Percentiles rank a stretch among this genome's conserved stretches.
Conservation (phyloP, 2,888 invertebrate species). For the Drosophila prolongata region DNA sequence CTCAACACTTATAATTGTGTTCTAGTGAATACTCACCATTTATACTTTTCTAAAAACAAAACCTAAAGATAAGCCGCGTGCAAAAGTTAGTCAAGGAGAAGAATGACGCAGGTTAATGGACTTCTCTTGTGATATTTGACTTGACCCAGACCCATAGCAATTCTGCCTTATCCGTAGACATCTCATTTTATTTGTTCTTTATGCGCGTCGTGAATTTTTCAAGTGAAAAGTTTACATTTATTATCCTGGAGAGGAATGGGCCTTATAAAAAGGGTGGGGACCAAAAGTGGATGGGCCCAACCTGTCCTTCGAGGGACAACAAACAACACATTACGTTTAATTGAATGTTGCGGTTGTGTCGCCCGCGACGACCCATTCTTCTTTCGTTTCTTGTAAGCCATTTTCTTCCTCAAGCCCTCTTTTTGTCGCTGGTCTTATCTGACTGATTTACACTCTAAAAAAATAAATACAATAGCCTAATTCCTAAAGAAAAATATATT, state of each 20-base stretch:
- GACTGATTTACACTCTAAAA: conserved; percentile 3
- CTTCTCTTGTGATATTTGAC: conserved; percentile 78
- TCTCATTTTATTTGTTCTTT: conserved; percentile 66
- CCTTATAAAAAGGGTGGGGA: not conserved
- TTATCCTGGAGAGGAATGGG: conserved; percentile 46
- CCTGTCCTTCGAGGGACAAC: conserved; percentile 63
- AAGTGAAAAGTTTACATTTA: conserved; percentile 77
- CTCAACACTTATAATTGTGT: too few species aligned
- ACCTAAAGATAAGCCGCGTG: conserved; percentile 39
- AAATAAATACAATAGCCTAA: not conserved
- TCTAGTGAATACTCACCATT: not conserved
- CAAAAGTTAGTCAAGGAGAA: conserved; percentile 53
- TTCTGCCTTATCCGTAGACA: conserved; percentile 40
- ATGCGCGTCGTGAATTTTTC: conserved; percentile 50
- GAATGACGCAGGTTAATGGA: conserved; percentile 73
- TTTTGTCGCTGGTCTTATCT: conserved; percentile 3
- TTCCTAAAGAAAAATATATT: too few species aligned
- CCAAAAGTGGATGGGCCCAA: conserved; percentile 7
- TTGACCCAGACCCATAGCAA: conserved; percentile 54
- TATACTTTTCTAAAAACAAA: not conserved
- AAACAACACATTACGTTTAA: conserved; percentile 77
- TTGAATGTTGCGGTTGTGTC: conserved; percentile 76
- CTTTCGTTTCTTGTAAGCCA: conserved; percentile 13
- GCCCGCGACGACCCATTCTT: conserved; percentile 33
- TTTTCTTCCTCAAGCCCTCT: conserved; percentile 2